Evolutionary conservation across 35 echinoderm and acorn worm genomes (phyloP).

Genomic region (Heliocidaris erythrogramma): DNA sequence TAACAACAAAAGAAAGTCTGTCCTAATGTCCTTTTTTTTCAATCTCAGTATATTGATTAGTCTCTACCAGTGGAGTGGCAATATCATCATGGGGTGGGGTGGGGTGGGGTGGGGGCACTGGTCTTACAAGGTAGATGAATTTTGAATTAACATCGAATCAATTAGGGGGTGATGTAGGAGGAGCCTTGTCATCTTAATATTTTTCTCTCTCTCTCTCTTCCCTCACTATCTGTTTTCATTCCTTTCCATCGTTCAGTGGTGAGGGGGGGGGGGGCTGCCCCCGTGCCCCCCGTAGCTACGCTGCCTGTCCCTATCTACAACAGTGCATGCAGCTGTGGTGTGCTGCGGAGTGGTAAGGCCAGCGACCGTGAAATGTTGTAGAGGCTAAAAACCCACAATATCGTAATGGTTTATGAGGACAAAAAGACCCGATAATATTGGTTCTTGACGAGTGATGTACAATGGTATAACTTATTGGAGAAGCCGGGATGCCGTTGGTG

Average conservation of each 20-base stretch:
- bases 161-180: not conserved
- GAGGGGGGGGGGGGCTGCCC: not conserved
- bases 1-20: no score
- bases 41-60: no score
- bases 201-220: not conserved
- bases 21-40: no score
- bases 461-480: not conserved
- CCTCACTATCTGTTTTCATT: no score
- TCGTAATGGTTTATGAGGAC: not conserved
- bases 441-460: not conserved
- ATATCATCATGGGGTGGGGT: not conserved
- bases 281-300: not conserved
- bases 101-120: not conserved
- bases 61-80: not conserved
- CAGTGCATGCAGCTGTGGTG: not conserved
- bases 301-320: not conserved
- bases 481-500: no score
- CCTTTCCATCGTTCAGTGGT: not conserved
- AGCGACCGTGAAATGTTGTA: constrained; percentile 27
- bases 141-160: not conserved
- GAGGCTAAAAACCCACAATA: not conserved
- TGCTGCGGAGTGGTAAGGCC: not conserved
- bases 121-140: not conserved
- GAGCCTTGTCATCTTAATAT: not conserved
- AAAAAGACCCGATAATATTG: constrained; percentile 14